Percentiles rank a stretch among this genome's conserved stretches.
These are phyloP conservation scores for Pteronotus mesoamericanus DNA, from an alignment of 2,797 vertebrate species.

Conservation along the genomic window DNA sequence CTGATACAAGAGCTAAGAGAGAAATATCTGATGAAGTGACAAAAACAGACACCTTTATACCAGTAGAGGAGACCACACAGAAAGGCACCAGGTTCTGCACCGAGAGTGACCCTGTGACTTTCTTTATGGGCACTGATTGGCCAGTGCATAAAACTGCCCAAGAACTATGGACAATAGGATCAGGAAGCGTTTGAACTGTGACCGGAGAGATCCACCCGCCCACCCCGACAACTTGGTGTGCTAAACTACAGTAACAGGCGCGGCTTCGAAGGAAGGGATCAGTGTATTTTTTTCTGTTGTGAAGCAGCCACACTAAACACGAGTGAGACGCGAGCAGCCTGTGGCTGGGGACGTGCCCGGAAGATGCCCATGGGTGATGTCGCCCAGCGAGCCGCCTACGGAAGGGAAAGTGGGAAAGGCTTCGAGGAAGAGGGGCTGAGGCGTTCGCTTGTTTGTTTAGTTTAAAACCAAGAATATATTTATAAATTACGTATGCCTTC, in stretches of 20 bases:
- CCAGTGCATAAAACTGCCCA: not conserved
- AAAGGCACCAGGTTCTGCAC: not conserved
- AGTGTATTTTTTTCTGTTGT: slow-evolving; percentile 40
- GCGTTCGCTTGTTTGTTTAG: not conserved
- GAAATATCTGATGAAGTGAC: not conserved
- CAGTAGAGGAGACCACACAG: not conserved
- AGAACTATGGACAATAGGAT: slow-evolving; percentile 68
- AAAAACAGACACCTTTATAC: not conserved
- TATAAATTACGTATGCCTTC: not conserved
- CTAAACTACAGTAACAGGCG: slow-evolving; percentile 79
- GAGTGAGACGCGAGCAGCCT: not conserved
- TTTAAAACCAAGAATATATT: slow-evolving; percentile 35
- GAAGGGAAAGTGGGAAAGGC: not conserved
- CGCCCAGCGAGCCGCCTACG: accelerated
- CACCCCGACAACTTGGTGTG: slow-evolving; percentile 72
- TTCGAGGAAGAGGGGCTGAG: not conserved
- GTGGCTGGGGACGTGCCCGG: not conserved
- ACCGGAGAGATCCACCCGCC: slow-evolving; percentile 73
- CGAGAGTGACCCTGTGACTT: not conserved
- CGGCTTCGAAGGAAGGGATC: slow-evolving; percentile 67
- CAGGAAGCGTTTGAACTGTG: slow-evolving; percentile 74
- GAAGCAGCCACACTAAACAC: not conserved
- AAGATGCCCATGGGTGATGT: not conserved
- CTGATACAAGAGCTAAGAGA: not conserved
- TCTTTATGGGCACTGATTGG: slow-evolving; percentile 12